These are phyloP conservation scores for Lottia scabra DNA, from an alignment of 2,888 invertebrate species.

Conservation along the genomic window DNA sequence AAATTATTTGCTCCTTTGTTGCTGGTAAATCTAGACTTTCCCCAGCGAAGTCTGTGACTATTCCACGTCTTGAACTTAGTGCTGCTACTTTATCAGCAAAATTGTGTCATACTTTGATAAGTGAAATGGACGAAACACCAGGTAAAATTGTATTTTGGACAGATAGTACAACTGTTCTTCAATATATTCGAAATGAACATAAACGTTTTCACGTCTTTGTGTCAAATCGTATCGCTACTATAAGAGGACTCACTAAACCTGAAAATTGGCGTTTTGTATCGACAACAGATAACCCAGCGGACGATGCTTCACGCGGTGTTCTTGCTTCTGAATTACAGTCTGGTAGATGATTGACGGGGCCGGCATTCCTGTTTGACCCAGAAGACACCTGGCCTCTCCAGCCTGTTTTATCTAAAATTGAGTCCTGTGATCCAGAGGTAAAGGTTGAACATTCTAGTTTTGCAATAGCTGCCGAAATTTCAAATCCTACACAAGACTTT, in stretches of 20 bases:
- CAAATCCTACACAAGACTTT: not conserved
- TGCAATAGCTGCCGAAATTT: not conserved
- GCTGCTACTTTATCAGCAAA: constrained; percentile 13
- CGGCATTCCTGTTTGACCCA: not conserved
- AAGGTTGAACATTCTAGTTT: not conserved
- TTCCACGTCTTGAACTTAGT: constrained; percentile 11
- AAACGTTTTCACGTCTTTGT: constrained; percentile 8
- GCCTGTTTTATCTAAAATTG: not conserved
- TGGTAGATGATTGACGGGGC: not conserved
- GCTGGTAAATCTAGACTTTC: constrained; percentile 11
- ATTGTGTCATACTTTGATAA: not conserved
- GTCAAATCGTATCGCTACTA: not conserved
- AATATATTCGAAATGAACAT: not conserved
- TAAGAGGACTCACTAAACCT: not conserved
- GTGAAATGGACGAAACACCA: constrained; percentile 8
- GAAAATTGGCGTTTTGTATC: not conserved
- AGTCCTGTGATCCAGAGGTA: not conserved
- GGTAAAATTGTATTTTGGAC: constrained; percentile 15
- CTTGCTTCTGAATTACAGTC: not conserved
- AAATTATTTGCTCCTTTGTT: constrained; percentile 22
- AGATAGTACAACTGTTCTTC: constrained; percentile 12
- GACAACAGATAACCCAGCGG: not conserved
- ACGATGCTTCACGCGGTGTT: not conserved
- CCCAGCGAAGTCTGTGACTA: constrained; percentile 8
- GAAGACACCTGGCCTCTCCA: not conserved